phyloP scores from a whole-genome alignment of 2,888 invertebrate genomes.

The Synanthedon formicaeformis region DNA sequence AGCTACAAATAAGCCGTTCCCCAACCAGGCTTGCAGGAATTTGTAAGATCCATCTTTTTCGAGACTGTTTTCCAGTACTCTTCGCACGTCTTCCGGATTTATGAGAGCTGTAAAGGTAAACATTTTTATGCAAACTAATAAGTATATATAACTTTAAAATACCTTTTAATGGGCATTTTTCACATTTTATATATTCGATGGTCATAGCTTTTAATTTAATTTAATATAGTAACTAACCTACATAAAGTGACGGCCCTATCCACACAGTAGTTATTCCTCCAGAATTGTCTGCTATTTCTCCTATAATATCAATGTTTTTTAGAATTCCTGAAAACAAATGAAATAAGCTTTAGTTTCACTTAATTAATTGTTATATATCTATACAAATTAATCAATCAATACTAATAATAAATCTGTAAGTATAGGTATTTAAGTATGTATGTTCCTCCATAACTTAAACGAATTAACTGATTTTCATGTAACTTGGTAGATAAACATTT shows the following conservation, averaged over 20 bases:
- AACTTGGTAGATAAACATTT: too few species aligned
- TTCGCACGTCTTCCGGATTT: slow-evolving; percentile 45
- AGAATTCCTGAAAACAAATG: slow-evolving; percentile 29
- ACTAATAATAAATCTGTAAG: too few species aligned
- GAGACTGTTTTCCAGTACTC: slow-evolving; percentile 42
- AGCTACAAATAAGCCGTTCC: slow-evolving; percentile 50
- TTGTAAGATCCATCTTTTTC: slow-evolving; percentile 46
- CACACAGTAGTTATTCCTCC: slow-evolving; percentile 32
- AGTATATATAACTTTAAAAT: not conserved
- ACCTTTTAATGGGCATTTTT: too few species aligned
- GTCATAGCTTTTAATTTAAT: too few species aligned
- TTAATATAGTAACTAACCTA: slow-evolving; percentile 19
- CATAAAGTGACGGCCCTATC: slow-evolving; percentile 44
- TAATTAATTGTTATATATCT: too few species aligned
- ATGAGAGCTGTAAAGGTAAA: slow-evolving; percentile 27
- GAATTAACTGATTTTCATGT: too few species aligned
- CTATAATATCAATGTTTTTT: slow-evolving; percentile 26
- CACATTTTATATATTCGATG: too few species aligned
- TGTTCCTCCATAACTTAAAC: too few species aligned
- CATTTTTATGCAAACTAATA: not conserved
- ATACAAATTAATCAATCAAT: too few species aligned
- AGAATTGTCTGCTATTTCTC: slow-evolving; percentile 16
- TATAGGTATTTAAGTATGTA: too few species aligned
- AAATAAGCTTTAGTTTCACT: too few species aligned
- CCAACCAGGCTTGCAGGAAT: slow-evolving; percentile 43